Conservation (phyloP, 2,797 vertebrate genomes). For the Gallirallus australis region DNA sequence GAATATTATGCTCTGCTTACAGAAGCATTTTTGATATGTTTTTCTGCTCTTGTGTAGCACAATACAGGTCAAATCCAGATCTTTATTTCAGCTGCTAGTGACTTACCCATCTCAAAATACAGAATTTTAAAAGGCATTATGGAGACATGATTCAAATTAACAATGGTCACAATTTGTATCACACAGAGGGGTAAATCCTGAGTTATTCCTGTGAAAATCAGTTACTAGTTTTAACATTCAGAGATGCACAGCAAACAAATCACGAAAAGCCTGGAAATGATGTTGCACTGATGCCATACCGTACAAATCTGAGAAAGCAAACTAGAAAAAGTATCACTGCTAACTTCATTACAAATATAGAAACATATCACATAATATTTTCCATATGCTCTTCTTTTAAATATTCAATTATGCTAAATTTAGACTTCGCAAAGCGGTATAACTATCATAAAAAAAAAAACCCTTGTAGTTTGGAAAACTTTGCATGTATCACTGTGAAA, state of each 20-base stretch:
- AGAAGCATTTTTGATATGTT: background rate
- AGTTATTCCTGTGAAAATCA: background rate
- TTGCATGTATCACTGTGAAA: constrained; percentile 11
- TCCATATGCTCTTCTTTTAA: constrained; percentile 41
- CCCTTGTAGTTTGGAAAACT: background rate
- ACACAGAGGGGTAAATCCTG: background rate
- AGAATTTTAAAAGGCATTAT: background rate
- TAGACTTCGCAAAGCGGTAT: constrained; percentile 1
- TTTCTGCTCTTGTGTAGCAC: background rate
- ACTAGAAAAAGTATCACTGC: background rate
- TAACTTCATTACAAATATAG: constrained; percentile 1
- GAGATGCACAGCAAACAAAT: background rate
- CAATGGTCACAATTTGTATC: background rate
- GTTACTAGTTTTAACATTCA: background rate
- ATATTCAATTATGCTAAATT: constrained; percentile 21
- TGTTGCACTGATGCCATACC: background rate
- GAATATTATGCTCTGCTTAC: background rate
- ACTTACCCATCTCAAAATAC: background rate
- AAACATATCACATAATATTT: constrained; percentile 1
- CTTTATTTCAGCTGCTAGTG: background rate
- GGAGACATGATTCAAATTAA: background rate
- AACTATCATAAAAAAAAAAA: background rate
- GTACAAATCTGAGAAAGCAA: background rate
- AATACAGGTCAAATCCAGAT: background rate
- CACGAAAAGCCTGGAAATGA: background rate